Evolutionary conservation across 2,888 invertebrate genomes (phyloP).

Genomic region (Colletes collaris): DNA sequence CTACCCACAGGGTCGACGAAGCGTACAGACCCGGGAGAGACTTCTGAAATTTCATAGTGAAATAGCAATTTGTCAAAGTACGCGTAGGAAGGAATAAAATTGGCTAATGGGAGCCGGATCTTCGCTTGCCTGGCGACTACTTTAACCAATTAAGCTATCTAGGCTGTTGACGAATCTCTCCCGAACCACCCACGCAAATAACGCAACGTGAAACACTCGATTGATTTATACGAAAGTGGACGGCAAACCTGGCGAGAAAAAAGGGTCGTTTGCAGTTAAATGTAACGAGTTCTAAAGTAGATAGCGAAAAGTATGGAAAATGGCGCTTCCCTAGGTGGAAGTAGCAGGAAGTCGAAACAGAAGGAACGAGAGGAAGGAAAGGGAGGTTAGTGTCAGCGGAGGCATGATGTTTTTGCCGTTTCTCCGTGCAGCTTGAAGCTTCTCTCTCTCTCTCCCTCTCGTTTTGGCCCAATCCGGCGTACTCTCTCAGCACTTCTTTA

Average conservation of each 20-base stretch:
- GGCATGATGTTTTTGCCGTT: slow-evolving; percentile 74
- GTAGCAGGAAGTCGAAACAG: slow-evolving; percentile 37
- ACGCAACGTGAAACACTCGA: too few species aligned
- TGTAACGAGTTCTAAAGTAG: too few species aligned
- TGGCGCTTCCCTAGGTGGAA: slow-evolving; percentile 7
- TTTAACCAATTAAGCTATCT: background rate
- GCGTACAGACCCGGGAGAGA: too few species aligned
- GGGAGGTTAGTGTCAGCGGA: slow-evolving; percentile 52
- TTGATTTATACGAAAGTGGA: too few species aligned
- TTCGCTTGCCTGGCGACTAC: background rate
- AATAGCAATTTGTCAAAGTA: background rate
- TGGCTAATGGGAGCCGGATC: background rate
- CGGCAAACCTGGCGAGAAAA: too few species aligned
- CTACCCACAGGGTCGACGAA: too few species aligned
- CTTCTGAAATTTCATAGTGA: background rate
- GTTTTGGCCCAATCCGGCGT: slow-evolving; percentile 60
- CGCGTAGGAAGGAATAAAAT: too few species aligned
- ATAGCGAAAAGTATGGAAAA: too few species aligned
- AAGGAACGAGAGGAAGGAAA: slow-evolving; percentile 30
- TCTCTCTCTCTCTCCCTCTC: slow-evolving; percentile 41
- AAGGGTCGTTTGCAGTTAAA: too few species aligned
- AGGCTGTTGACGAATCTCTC: background rate
- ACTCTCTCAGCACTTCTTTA: slow-evolving; percentile 70
- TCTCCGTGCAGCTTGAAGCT: slow-evolving; percentile 34
- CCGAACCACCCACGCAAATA: too few species aligned